Base-by-base conservation (phyloP, 2,113 vertebrate species). In the Nymphicus hollandicus region DNA sequence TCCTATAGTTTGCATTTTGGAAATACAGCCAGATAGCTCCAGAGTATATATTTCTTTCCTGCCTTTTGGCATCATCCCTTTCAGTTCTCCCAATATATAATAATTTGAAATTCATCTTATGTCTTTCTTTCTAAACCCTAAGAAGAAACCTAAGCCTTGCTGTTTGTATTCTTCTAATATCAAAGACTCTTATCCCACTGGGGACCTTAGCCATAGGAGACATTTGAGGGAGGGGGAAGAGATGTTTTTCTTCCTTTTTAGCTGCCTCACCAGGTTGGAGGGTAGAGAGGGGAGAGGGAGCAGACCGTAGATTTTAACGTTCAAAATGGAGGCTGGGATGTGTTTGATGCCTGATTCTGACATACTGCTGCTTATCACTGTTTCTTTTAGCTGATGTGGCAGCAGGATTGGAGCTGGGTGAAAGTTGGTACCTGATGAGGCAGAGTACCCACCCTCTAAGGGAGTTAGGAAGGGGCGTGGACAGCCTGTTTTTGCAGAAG, bases 91-190 rank as follows among this genome's bases (percentile, higher is more conserved):
- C 73, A 91, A 55, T 86, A 84, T 63, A 81, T 74, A 92, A 81
- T 88, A 0, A 93, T 89, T 95, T 88, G 66, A 93, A 94, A 95
- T 94, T 95, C 96, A 76, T 97, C 90, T 95, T 93, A 86, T 73
- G 76, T 91, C 70, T 96, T 79, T 74, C 13, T 93, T 94, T 84
- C 86, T 83, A 86, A 95, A 90, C 31, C 79, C 82, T 53, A 73
- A 37, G 82, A 94, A 95, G 86, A 95, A 95, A 93, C 94, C 86
- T 95, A 81, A 92, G 81, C 77, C 73, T 91, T 76, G 83, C 89
- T 89, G 69, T 95, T 95, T 95, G 86, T 87, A 92, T 95, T 91
- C 86, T 95, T 95, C 81, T 85, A 81, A 94, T 95, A 93, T 97
- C 93, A 95, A 95, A 94, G 89, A 25, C 78, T 95, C 3, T 78